Evolutionary conservation across 1,140 invertebrate species (phyloP).

Genomic region (Chymomyza costata): DNA sequence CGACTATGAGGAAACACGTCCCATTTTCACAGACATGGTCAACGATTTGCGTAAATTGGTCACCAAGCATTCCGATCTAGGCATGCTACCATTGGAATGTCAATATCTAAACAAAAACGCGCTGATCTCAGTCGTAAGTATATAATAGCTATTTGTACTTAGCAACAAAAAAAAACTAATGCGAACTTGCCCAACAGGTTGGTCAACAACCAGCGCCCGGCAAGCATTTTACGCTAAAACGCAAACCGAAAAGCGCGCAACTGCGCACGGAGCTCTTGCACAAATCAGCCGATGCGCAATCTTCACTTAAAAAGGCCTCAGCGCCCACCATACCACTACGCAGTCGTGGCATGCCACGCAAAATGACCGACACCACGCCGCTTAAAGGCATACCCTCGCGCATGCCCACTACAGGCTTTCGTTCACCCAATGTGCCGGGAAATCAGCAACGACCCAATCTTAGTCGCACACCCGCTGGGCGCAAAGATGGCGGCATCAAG

Average conservation of each 20-base stretch:
- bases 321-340: constrained; percentile 91
- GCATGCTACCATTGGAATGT: constrained; percentile 95
- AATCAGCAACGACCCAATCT: constrained; percentile 76
- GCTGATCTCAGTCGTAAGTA: constrained; percentile 87
- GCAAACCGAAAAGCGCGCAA: constrained; percentile 95
- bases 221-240: constrained; percentile 96
- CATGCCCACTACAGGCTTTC: constrained; percentile 79
- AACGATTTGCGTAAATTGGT: constrained; percentile 90
- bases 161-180: too few relatives aligned
- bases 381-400: constrained; percentile 92
- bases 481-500: constrained; percentile 94
- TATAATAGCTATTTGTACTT: constrained; percentile 1
- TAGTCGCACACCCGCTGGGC: constrained; percentile 77
- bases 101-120: constrained; percentile 97
- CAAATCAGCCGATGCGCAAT: constrained; percentile 92
- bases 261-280: constrained; percentile 92
- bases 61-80: constrained; percentile 89
- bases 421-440: constrained; percentile 76
- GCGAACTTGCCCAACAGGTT: constrained; percentile 69
- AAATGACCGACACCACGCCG: constrained; percentile 97
- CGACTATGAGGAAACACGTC: constrained; percentile 89
- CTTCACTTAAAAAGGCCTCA: constrained; percentile 91
- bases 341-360: constrained; percentile 94
- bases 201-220: constrained; percentile 80
- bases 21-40: constrained; percentile 93